Evolutionary conservation across 1,140 invertebrate species (phyloP), one percentile per base, ranked within the genome.

Genomic region (Acromyrmex charruanus): DNA sequence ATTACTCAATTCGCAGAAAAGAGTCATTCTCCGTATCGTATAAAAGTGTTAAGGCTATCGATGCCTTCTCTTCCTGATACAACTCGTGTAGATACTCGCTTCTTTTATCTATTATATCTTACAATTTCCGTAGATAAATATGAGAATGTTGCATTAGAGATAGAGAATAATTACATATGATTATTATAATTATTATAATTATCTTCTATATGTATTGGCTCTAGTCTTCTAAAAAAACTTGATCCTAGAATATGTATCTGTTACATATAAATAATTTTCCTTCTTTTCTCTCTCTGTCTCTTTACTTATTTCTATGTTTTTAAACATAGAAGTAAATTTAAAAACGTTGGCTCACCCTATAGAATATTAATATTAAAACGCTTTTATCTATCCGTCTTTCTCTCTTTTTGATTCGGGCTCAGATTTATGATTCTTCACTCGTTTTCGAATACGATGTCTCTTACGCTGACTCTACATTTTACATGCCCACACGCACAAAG

Each of bases 1-100:
- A 14, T 69, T 71, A 68, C 21, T 16, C 65, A 16, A 81, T 71
- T 81, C 65, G 77, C 5, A 53, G 79, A 81, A 81, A 16, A 69
- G 51, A 71, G 16, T 39, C 51, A 21, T 71, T 71, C 35, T 55
- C 21, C 16, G 18, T 14, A 21, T 18, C 39, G 18, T 25, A 65
- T 35, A 35, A 79, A 79, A 79, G n/a, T 51, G 16, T 77, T 59
- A 18, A 65, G 44, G 10, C 58, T 79, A 16, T 66, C n/a, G n/a
- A 49, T 65, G 10, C 53, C 9, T 51, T 21, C 28, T 51, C 61
- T 53, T 18, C 7, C n/a, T 63, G 55, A 16, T 44, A n/a, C 21
- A 35, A 66, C 44, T 65, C 28, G 53, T 25, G 7, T 66, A 35
- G 31, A 35, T 35, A 28, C 4, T 79, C 6, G 7, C 3, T 31